phyloP scores from a whole-genome alignment of 2,888 invertebrate species.

The Bruchidius siliquastri region DNA sequence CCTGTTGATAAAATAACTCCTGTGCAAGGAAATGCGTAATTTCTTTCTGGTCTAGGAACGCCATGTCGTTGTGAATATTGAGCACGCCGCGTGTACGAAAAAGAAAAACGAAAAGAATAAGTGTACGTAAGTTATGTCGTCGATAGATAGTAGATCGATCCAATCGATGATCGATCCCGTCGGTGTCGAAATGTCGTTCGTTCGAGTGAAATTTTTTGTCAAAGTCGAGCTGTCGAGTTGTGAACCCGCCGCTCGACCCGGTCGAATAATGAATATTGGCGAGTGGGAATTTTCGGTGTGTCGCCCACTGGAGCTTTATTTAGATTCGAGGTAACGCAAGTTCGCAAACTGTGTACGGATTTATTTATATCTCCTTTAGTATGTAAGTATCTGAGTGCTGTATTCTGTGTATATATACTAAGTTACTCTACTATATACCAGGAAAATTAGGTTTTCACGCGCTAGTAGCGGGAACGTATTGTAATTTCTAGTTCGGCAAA shows the following conservation, averaged over 20 bases:
- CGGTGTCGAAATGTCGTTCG: conserved; percentile 9
- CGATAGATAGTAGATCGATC: conserved; percentile 7
- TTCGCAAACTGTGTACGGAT: conserved; percentile 29
- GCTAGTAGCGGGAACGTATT: no score
- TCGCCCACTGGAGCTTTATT: conserved; percentile 44
- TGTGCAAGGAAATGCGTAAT: conserved; percentile 80
- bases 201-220: conserved; percentile 9
- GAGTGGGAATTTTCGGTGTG: conserved; percentile 43
- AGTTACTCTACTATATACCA: neutral
- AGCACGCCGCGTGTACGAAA: conserved; percentile 5
- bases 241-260: conserved; percentile 41
- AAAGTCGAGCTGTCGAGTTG: conserved; percentile 3
- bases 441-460: neutral
- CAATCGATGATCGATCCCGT: conserved; percentile 10
- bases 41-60: conserved; percentile 73
- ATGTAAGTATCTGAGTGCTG: conserved; percentile 5
- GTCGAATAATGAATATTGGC: conserved; percentile 43
- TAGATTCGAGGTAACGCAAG: conserved; percentile 42
- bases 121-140: conserved; percentile 12
- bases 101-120: conserved; percentile 2
- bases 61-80: conserved; percentile 29
- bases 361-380: conserved; percentile 24
- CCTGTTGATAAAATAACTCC: conserved; percentile 77
- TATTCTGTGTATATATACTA: conserved; percentile 10
- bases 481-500: no score